A percentile compares a stretch with the other conserved stretches of the same genome.
Conservation (phyloP, 1,140 invertebrate species). For the Nephila pilipes region DNA sequence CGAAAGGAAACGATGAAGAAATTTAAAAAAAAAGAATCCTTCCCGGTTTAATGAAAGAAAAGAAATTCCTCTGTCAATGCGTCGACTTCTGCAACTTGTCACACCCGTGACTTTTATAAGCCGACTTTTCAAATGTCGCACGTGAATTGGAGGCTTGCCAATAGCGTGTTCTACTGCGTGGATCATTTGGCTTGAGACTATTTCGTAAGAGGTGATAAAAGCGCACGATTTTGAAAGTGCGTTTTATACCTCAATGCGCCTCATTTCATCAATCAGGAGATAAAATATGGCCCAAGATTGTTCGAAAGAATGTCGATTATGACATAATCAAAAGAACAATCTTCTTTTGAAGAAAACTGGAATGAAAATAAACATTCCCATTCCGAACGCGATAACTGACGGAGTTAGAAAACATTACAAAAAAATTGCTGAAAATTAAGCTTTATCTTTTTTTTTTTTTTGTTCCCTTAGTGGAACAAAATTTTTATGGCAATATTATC, state of each 20-base stretch:
- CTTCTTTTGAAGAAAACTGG: no score
- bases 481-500: no score
- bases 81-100: slow-evolving; percentile 21
- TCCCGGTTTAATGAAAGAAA: neutral
- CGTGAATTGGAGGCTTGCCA: slow-evolving; percentile 51
- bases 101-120: slow-evolving; percentile 10
- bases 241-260: neutral
- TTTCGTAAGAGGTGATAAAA: neutral
- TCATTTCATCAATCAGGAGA: neutral
- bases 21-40: neutral
- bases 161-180: neutral
- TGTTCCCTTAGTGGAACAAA: no score
- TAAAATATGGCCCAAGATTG: no score
- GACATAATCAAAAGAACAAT: no score
- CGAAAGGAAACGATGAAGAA: neutral
- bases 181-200: neutral
- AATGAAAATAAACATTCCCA: no score
- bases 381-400: no score
- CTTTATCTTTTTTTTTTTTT: no score
- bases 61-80: neutral
- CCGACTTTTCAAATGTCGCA: neutral
- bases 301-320: no score
- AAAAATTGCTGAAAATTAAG: no score
- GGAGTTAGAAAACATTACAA: no score
- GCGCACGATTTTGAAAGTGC: neutral